Base-by-base conservation (phyloP, 2,797 vertebrate genomes). In the Petrocephalus schoutedeni region DNA sequence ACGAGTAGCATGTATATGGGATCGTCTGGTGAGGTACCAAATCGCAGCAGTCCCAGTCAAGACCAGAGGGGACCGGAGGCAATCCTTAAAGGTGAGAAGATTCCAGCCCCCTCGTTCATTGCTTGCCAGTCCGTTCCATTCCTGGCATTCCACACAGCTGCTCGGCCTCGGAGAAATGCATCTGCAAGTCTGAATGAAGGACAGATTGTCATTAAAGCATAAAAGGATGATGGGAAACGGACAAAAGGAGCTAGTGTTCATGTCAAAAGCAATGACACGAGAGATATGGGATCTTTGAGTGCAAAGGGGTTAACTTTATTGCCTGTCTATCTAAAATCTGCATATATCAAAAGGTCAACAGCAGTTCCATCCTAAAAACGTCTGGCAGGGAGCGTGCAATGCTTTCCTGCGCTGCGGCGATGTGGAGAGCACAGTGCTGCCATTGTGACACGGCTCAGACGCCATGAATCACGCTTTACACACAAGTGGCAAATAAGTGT, bases 391-490 rank as follows among this genome's bases (percentile, higher is more conserved):
- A 21, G 57, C 57, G 2, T 45, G 12, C 3, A 41, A 86, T 19
- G 58, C 19, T 8, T 56, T 23, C 41, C 41, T 19, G 58, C 32
- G 41, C 36, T 4, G 86, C 45, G 32, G 54, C 8, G 36, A 58
- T 58, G 54, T 2, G 8, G 7, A 56, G 8, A 10, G 28, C 28
- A 74, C 61, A 45, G 80, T 21, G 10, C 49, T 32, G 14, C 16
- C 32, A 61, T 84, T 49, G 53, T 83, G 41, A 9, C 21, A 19
- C 56, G 10, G 36, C 7, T 71, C 32, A 45, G 87, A 36, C 87
- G 19, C 0, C 74, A 53, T 88, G 87, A 88, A 88, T 88, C 88
- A 87, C 41, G 45, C 85, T 64, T 41, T 36, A 80, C n/a, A 67
- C 71, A 54, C 57, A 77, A 87, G 54, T 23, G 53, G 80, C 87